These are phyloP conservation scores for Ramazzottius varieornatus DNA, from an alignment of 2,888 invertebrate genomes.

Conservation along the genomic window DNA sequence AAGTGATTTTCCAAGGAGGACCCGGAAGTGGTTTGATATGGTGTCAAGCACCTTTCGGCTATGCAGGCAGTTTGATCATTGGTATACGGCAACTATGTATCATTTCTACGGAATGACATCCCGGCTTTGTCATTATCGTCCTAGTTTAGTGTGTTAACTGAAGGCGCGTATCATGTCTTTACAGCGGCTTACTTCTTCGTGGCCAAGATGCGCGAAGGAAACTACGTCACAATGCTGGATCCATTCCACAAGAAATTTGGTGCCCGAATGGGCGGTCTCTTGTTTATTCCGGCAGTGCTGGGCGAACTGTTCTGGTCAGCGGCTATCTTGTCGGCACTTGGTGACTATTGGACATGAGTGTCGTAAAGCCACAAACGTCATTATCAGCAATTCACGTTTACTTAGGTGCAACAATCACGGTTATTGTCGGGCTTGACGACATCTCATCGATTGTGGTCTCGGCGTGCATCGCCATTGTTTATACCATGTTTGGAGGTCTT, in stretches of 20 bases:
- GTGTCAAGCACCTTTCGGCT: constrained; percentile 98
- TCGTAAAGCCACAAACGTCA: too few relatives aligned
- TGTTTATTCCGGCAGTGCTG: constrained; percentile 80
- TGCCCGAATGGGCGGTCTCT: constrained; percentile 79
- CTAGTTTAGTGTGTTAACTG: too few relatives aligned
- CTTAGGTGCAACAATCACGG: constrained; percentile 74
- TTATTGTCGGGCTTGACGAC: constrained; percentile 86
- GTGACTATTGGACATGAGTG: too few relatives aligned
- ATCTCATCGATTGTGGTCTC: constrained; percentile 73
- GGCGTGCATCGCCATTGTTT: constrained; percentile 81
- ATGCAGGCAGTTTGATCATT: constrained; percentile 74
- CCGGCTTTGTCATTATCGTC: too few relatives aligned
- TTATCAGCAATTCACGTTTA: neutral
- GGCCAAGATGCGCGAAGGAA: constrained; percentile 84
- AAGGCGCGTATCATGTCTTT: too few relatives aligned
- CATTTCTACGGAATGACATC: too few relatives aligned
- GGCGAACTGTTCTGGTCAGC: constrained; percentile 99
- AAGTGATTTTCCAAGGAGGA: constrained; percentile 72
- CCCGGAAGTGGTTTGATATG: constrained; percentile 67
- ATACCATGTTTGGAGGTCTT: constrained; percentile 86
- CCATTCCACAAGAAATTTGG: constrained; percentile 89
- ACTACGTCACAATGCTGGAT: constrained; percentile 94
- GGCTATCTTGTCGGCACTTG: constrained; percentile 78
- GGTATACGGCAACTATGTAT: too few relatives aligned
- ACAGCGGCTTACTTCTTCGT: constrained; percentile 89